phyloP scores from a whole-genome alignment of 1,140 invertebrate genomes.

The Drosophila varians region DNA sequence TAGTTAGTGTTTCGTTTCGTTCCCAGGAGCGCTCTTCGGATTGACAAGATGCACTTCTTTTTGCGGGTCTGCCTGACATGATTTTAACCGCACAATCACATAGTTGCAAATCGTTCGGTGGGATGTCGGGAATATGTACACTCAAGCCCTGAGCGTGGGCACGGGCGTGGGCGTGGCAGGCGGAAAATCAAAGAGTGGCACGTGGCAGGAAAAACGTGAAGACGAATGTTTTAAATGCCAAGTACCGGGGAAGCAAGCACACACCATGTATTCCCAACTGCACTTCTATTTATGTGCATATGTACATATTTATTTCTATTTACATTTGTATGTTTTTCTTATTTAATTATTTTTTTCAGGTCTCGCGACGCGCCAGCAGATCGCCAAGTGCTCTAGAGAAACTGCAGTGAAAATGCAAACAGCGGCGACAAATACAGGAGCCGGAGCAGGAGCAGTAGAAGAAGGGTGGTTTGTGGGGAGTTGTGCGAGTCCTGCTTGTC shows the following conservation, averaged over 20 bases:
- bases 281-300: constrained; percentile 4
- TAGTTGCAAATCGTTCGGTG: constrained; percentile 10
- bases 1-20: no score
- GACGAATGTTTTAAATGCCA: constrained; percentile 38
- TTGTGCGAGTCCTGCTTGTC: not conserved
- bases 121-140: constrained; percentile 23
- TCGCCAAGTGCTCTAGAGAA: constrained; percentile 63
- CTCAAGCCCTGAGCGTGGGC: not conserved
- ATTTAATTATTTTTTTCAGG: not conserved
- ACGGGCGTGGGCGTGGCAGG: constrained; percentile 2
- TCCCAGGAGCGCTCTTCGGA: no score
- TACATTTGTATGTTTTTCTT: constrained; percentile 22
- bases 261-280: constrained; percentile 1
- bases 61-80: not conserved
- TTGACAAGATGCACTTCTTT: no score
- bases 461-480: constrained; percentile 9
- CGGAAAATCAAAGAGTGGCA: constrained; percentile 37
- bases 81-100: not conserved
- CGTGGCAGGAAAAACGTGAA: constrained; percentile 8
- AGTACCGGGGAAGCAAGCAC: constrained; percentile 4
- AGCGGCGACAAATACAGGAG: constrained; percentile 41
- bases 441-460: no score
- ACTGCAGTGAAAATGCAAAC: constrained; percentile 30
- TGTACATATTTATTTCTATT: no score
- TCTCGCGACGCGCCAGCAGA: constrained; percentile 60